Conservation (phyloP, 2,888 invertebrate species). For the Epinotia bilunana region DNA sequence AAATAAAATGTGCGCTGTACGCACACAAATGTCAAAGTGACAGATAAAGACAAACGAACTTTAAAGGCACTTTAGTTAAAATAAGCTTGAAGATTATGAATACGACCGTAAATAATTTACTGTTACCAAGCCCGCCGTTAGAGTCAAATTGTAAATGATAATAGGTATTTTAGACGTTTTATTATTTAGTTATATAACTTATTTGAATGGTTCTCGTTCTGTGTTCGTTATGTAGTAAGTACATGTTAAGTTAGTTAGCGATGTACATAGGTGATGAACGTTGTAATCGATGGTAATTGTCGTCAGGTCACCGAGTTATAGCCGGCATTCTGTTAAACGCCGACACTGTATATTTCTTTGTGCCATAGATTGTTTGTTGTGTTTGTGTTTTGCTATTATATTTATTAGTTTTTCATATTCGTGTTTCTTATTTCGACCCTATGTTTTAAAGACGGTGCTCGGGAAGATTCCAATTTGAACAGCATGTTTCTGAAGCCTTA, state of each 20-base stretch:
- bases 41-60: too few relatives aligned
- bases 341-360: constrained; percentile 35
- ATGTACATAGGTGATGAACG: constrained; percentile 69
- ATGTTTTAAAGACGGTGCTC: background rate
- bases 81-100: too few relatives aligned
- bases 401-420: constrained; percentile 71
- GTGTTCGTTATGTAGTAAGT: constrained; percentile 50
- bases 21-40: too few relatives aligned
- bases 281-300: constrained; percentile 63
- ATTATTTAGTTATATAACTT: constrained; percentile 50
- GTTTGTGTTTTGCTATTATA: constrained; percentile 71
- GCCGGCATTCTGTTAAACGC: constrained; percentile 31
- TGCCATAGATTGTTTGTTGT: constrained; percentile 67
- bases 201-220: constrained; percentile 51
- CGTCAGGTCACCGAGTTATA: constrained; percentile 25
- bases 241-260: constrained; percentile 62
- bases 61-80: too few relatives aligned
- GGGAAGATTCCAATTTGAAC: too few relatives aligned
- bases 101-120: background rate
- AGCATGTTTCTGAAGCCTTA: too few relatives aligned
- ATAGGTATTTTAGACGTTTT: constrained; percentile 37
- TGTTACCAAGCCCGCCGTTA: constrained; percentile 19
- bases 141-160: constrained; percentile 31
- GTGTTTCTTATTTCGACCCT: constrained; percentile 42
- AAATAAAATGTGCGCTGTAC: too few relatives aligned